Conservation (phyloP, 2,113 vertebrate species). For the Pagrus major region DNA sequence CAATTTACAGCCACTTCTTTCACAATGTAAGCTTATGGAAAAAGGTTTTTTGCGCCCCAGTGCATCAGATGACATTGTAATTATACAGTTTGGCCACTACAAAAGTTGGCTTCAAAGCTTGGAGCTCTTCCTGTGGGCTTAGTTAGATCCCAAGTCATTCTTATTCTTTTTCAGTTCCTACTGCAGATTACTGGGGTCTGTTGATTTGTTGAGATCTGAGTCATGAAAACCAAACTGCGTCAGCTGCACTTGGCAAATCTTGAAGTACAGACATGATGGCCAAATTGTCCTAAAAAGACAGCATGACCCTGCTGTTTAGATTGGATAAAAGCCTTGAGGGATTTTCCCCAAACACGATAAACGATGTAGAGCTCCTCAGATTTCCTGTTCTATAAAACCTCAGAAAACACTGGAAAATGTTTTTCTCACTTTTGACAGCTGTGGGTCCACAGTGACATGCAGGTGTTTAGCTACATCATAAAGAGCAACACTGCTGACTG, state of each 20-base stretch:
- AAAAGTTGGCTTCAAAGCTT: no score
- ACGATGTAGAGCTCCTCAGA: neutral
- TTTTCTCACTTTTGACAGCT: slow-evolving; percentile 1
- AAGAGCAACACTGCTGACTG: slow-evolving; percentile 9
- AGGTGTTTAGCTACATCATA: slow-evolving; percentile 12
- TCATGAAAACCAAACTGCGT: slow-evolving; percentile 11
- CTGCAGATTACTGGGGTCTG: neutral
- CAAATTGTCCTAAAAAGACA: slow-evolving; percentile 13
- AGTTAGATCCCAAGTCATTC: no score
- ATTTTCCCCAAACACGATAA: slow-evolving; percentile 12
- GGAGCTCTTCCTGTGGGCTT: no score
- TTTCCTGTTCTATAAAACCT: neutral
- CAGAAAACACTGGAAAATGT: neutral
- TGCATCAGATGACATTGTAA: no score
- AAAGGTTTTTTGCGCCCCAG: no score
- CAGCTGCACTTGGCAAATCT: slow-evolving; percentile 6
- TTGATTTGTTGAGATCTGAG: neutral
- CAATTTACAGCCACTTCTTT: no score
- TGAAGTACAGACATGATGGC: slow-evolving; percentile 13
- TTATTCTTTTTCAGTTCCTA: neutral
- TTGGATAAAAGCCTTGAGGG: slow-evolving; percentile 9
- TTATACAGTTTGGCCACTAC: no score
- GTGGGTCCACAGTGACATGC: neutral
- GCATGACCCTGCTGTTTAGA: slow-evolving; percentile 1
- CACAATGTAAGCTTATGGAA: no score